Evolutionary conservation across 1,140 invertebrate species (phyloP), one percentile per base, ranked within the genome.

Genomic region (Carposina sasakii): DNA sequence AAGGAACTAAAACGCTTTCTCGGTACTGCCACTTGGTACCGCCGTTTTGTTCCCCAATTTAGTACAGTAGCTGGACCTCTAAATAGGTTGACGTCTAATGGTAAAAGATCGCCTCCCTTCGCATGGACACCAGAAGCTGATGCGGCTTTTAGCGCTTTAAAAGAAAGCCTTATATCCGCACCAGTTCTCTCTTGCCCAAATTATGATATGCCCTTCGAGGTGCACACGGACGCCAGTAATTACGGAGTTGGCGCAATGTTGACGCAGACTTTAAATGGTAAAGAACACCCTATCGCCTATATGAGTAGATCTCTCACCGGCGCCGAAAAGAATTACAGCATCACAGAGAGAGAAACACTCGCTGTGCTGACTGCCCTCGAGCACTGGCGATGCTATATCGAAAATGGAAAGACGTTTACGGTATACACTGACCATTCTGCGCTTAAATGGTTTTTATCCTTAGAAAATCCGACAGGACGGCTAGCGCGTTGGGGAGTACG

Each of bases 1-100:
- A 65, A 51, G 13, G 55, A 76, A 55, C 15, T 86, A 10, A 44
- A 52, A 24, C 36, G 60, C 13, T 76, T 76, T 64, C 43, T 85
- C 8, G 81, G 85, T 3, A 59, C 81, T 33, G 49, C 63, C n/a
- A 57, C 67, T 8, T 87, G 76, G 62, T 87, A 86, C 36, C 56
- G 76, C 21, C 62, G 74, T 20, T 87, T 86, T 37, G 52, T 85
- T 5, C 55, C 59, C 12, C 59, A 23, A 3, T 56, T 57, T 16
- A 28, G 6, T 13, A 23, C 5, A 53, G 47, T 21, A 22, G 6
- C n/a, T 61, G 48, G 57, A 37, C 48, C 15, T 3, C 8, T 5
- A 54, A 21, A 56, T 86, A 28, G 64, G 60, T 37, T 51, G 55
- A 45, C 62, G 76, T 43, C 33, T 26, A 19, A 57, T 51, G 54